These are phyloP conservation scores for Ectemnius continuus DNA, from an alignment of 2,888 invertebrate genomes.

Conservation along the genomic window DNA sequence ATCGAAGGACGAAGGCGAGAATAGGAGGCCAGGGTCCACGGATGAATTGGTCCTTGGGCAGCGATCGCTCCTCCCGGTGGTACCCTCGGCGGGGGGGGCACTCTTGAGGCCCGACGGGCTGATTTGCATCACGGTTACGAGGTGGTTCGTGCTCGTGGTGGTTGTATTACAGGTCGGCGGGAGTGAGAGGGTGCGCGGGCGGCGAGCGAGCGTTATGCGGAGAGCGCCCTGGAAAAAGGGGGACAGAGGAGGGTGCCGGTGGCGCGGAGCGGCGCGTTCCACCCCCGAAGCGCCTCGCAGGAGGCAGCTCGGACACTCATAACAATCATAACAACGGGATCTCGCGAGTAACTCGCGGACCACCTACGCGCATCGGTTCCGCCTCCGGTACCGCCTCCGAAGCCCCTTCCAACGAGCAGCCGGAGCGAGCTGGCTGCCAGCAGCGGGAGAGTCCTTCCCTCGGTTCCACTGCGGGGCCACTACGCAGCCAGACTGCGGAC, in stretches of 20 bases:
- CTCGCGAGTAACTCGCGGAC: conserved; percentile 76
- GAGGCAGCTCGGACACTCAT: conserved; percentile 76
- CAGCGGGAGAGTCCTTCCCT: conserved; percentile 64
- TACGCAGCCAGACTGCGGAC: conserved; percentile 78
- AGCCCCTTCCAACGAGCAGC: conserved; percentile 48
- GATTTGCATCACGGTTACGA: conserved; percentile 76
- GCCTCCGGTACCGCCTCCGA: conserved; percentile 65
- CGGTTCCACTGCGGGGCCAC: conserved; percentile 67
- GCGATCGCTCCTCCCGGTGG: conserved; percentile 29
- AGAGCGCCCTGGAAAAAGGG: conserved; percentile 45
- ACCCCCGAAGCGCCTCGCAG: conserved; percentile 65
- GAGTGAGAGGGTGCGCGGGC: conserved; percentile 37
- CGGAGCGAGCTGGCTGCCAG: conserved; percentile 36
- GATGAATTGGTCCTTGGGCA: neutral
- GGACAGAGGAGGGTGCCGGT: conserved; percentile 54
- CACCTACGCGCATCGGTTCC: conserved; percentile 76
- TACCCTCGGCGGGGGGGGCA: conserved; percentile 53
- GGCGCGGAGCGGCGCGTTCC: conserved; percentile 52
- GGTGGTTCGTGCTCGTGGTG: conserved; percentile 70
- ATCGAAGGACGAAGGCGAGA: neutral
- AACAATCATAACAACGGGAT: conserved; percentile 77
- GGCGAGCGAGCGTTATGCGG: conserved; percentile 12
- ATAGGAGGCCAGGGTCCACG: conserved; percentile 24
- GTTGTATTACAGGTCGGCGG: conserved; percentile 64
- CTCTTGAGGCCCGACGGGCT: conserved; percentile 63